Evolutionary conservation across 2,797 vertebrate species (phyloP).

Genomic region (Miichthys miiuy): DNA sequence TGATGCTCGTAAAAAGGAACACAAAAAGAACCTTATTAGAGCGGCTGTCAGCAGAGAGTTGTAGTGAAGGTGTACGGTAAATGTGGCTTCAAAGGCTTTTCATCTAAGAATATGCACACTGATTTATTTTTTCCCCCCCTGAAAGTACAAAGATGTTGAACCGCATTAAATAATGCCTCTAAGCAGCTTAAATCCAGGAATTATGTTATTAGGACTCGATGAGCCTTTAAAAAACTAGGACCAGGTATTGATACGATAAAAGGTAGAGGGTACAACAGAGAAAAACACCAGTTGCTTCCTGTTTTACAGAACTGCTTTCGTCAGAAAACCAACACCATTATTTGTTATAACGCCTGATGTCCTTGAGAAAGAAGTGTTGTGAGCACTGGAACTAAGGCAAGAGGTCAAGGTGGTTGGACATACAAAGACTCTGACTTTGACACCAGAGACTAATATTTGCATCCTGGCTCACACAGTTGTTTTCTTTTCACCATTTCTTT

Average conservation of each 20-base stretch:
- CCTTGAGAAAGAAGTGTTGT: too few species aligned
- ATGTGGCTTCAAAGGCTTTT: constrained; percentile 40
- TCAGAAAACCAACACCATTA: background rate
- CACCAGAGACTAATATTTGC: too few species aligned
- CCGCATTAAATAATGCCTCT: constrained; percentile 30
- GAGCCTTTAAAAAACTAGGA: constrained; percentile 12
- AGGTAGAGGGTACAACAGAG: background rate
- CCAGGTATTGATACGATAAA: background rate
- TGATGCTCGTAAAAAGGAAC: background rate
- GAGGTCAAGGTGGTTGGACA: too few species aligned
- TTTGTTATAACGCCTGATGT: background rate
- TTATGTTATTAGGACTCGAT: constrained; percentile 15
- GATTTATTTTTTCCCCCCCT: background rate
- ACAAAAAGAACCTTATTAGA: constrained; percentile 25
- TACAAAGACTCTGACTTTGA: too few species aligned
- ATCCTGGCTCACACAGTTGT: too few species aligned
- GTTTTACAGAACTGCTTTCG: background rate
- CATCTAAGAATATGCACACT: constrained; percentile 8
- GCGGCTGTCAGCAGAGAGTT: constrained; percentile 18
- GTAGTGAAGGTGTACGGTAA: constrained; percentile 3
- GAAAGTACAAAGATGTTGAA: constrained; percentile 25
- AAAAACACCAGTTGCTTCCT: constrained; percentile 2
- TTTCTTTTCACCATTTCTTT: too few species aligned
- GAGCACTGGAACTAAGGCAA: too few species aligned
- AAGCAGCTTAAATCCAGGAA: constrained; percentile 18